Evolutionary conservation across 1,140 invertebrate genomes (phyloP).

Genomic region (Nixonia krombeini): DNA sequence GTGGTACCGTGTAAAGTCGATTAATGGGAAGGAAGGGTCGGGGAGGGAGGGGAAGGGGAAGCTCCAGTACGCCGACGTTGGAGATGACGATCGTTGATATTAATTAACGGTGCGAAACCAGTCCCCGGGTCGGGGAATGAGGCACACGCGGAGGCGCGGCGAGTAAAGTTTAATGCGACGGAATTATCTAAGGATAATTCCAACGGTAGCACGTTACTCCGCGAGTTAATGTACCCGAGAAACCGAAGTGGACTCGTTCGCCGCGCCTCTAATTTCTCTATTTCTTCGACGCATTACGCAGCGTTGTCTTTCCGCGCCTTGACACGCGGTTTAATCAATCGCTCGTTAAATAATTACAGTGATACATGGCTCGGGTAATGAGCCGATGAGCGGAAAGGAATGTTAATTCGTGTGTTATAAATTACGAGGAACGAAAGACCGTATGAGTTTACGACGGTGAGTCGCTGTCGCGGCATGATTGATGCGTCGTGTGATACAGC

Average conservation of each 20-base stretch:
- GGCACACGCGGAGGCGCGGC: conserved; percentile 22
- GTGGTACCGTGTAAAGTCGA: not conserved
- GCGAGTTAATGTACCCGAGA: conserved; percentile 49
- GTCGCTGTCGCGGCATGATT: too few species aligned
- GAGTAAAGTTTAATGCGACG: conserved; percentile 53
- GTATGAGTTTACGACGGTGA: too few species aligned
- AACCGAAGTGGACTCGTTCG: conserved; percentile 35
- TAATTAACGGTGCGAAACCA: conserved; percentile 56
- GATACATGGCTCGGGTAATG: too few species aligned
- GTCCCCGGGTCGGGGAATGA: conserved; percentile 47
- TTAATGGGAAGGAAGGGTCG: conserved; percentile 7
- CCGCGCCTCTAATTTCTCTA: conserved; percentile 35
- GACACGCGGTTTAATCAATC: too few species aligned
- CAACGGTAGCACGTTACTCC: conserved; percentile 43
- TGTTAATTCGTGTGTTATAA: too few species aligned
- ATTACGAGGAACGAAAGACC: too few species aligned
- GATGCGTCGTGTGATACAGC: too few species aligned
- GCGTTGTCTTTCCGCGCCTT: too few species aligned
- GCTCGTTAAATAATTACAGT: too few species aligned
- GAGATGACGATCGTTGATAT: conserved; percentile 49
- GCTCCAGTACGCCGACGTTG: conserved; percentile 13
- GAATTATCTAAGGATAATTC: conserved; percentile 51
- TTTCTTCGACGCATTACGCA: conserved; percentile 34
- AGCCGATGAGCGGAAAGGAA: too few species aligned
- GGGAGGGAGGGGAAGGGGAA: conserved; percentile 6